phyloP scores from a whole-genome alignment of 2,797 vertebrate genomes.

The Coilia nasus region DNA sequence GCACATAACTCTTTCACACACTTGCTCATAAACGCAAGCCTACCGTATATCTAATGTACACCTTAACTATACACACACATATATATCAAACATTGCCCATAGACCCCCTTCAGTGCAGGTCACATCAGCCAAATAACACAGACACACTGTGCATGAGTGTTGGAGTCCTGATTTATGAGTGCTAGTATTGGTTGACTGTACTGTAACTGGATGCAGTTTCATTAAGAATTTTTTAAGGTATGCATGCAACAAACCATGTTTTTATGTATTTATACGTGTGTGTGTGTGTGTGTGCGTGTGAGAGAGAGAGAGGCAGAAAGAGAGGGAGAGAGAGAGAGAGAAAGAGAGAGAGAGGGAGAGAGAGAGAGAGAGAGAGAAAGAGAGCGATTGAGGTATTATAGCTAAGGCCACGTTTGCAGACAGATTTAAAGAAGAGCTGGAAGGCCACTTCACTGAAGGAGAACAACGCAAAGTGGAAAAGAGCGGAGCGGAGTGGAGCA shows the following conservation, averaged over 20 bases:
- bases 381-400: neutral
- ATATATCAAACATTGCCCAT: neutral
- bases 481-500: constrained; percentile 33
- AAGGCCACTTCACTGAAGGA: neutral
- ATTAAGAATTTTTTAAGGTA: neutral
- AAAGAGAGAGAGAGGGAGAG: no score
- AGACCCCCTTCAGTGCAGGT: neutral
- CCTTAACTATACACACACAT: neutral
- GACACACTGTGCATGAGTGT: neutral
- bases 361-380: no score
- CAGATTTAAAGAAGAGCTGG: neutral
- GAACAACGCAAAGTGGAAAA: neutral
- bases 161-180: neutral
- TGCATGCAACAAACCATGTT: neutral
- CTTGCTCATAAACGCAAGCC: neutral
- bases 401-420: neutral
- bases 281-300: no score
- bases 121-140: constrained; percentile 1
- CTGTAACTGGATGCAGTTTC: constrained; percentile 6
- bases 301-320: no score
- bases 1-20: neutral
- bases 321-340: no score
- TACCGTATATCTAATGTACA: neutral
- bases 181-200: neutral
- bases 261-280: no score